Conservation (phyloP, 2,113 vertebrate species). For the Halichoerus grypus region DNA sequence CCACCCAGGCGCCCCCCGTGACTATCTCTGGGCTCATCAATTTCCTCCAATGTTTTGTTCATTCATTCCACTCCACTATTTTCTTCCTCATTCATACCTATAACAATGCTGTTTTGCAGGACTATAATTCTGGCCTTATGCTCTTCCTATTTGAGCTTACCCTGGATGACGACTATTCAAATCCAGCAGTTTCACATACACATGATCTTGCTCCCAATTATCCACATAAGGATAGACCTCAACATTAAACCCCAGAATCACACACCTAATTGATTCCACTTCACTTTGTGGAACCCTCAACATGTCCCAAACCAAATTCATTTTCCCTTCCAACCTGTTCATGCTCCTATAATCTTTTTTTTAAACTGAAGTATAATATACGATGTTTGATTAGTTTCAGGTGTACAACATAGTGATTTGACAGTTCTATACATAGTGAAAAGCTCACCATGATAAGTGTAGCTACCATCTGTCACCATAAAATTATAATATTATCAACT, state of each 20-base stretch:
- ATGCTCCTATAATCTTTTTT: neutral
- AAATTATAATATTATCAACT: neutral
- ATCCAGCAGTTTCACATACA: neutral
- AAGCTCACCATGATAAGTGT: neutral
- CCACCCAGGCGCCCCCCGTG: too few species aligned
- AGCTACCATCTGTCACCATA: neutral
- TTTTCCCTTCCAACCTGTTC: neutral
- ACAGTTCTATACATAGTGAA: neutral
- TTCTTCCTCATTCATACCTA: neutral
- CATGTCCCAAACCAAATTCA: neutral
- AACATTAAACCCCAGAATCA: neutral
- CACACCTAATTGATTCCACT: neutral
- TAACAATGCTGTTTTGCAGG: neutral
- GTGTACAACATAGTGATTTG: neutral
- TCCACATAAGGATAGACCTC: neutral
- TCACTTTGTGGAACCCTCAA: neutral
- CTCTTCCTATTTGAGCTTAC: neutral
- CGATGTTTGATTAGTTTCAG: neutral
- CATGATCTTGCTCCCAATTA: neutral
- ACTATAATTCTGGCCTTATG: neutral
- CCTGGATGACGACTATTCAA: neutral
- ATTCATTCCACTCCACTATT: too few species aligned
- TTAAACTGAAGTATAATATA: neutral
- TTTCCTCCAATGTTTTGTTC: constrained; percentile 1
- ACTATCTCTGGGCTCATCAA: neutral